phyloP scores from a whole-genome alignment of 2,113 vertebrate species.

The Spermophilus dauricus region DNA sequence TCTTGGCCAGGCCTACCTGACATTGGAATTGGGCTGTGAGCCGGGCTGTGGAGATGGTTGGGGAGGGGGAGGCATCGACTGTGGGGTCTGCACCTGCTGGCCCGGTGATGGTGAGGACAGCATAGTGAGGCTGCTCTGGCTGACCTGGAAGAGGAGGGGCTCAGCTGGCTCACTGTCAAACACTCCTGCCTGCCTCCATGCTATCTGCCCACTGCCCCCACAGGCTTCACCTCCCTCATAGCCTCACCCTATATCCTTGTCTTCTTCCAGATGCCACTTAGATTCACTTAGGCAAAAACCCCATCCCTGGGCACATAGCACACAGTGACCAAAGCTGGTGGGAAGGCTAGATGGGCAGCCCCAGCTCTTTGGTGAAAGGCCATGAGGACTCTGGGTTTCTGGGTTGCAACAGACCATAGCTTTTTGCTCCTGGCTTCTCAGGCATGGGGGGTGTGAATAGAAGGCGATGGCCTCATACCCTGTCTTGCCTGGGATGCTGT shows the following conservation, averaged over 20 bases:
- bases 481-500: background rate
- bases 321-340: background rate
- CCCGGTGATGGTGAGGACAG: conserved; percentile 97
- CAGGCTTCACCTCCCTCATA: background rate
- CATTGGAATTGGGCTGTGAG: conserved; percentile 96
- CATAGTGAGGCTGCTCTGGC: conserved; percentile 91
- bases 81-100: conserved; percentile 94
- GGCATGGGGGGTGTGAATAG: background rate
- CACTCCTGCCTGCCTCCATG: background rate
- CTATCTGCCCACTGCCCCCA: background rate
- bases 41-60: conserved; percentile 96
- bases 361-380: background rate
- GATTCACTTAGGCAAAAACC: background rate
- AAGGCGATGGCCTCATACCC: background rate
- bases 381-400: background rate
- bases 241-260: background rate
- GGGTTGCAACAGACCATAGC: background rate
- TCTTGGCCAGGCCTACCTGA: conserved; percentile 90
- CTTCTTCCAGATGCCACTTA: background rate
- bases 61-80: conserved; percentile 96
- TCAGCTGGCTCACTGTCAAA: background rate
- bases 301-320: background rate
- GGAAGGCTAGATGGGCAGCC: background rate
- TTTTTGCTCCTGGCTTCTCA: background rate
- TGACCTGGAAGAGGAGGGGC: conserved; percentile 88